Evolutionary conservation across 2,113 vertebrate genomes (phyloP), one percentile per base, ranked within the genome.

Genomic region (Acinonyx jubatus): DNA sequence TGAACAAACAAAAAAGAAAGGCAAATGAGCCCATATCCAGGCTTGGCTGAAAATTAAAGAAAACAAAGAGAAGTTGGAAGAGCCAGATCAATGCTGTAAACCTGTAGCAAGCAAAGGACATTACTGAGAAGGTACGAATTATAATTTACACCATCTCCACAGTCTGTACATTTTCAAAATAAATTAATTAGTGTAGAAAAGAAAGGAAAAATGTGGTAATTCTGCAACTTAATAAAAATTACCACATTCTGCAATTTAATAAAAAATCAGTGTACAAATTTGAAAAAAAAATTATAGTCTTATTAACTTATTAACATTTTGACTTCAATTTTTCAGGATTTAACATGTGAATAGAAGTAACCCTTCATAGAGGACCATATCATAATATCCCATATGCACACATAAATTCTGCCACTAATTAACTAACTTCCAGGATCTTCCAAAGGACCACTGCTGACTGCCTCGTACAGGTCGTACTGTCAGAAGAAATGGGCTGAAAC

Each of bases 241-340:
- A 61, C 19, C 57, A 61, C 65, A 66, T 66, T 66, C 65, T 66
- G 65, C 65, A 66, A 66, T 66, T 66, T 66, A 66, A 66, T 66
- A 76, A 61, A 92, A 92, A 74, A 85, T 82, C 38, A 80, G 38
- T 73, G 82, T 95, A 33, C 50, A 97, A 94, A 74, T 80, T 29
- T 36, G 79, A 55, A 96, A 92, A 95, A 95, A 57, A 27, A 41
- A 38, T 41, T 65, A 50, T 4, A 38, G 23, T 27, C 38, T 78
- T 74, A 63, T 66, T 90, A 69, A 41, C 50, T 91, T 90, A 66
- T 63, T 94, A 52, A 94, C 36, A 88, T 93, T 92, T 84, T 94
- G 57, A 94, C 69, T 96, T 96, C 36, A 38, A 8, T 82, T 89
- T 81, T 73, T 89, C 52, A 86, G 45, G 50, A 88, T 11, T 88